These are phyloP conservation scores for Sterna hirundo DNA, from an alignment of 2,113 vertebrate species.

Conservation along the genomic window DNA sequence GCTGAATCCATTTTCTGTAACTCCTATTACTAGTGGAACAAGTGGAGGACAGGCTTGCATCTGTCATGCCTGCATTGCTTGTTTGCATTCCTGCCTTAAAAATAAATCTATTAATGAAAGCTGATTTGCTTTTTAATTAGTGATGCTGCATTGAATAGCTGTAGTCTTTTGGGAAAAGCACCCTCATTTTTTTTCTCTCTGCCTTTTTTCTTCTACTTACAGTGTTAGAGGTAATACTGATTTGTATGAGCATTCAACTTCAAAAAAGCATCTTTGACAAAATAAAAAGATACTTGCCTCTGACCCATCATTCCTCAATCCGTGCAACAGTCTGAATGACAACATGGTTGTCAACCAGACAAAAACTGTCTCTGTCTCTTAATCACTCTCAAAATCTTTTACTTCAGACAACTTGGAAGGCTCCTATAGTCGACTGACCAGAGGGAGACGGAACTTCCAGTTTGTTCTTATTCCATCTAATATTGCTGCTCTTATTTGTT, in stretches of 20 bases:
- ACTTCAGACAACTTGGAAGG: neutral
- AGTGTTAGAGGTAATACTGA: neutral
- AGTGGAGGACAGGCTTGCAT: neutral
- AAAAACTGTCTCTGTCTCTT: neutral
- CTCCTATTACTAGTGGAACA: neutral
- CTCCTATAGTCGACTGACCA: neutral
- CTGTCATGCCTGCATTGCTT: neutral
- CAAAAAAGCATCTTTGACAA: neutral
- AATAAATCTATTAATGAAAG: neutral
- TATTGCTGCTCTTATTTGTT: neutral
- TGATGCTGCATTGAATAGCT: neutral
- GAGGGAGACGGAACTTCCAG: neutral
- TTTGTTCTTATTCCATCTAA: neutral
- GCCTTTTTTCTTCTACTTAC: neutral
- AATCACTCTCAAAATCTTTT: neutral
- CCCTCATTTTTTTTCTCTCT: neutral
- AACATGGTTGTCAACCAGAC: neutral
- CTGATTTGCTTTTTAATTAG: constrained; percentile 21
- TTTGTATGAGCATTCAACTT: neutral
- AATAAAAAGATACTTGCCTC: neutral
- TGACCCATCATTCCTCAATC: neutral
- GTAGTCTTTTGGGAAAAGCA: neutral
- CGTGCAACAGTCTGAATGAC: neutral
- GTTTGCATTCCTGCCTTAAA: neutral
- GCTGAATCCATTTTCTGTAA: neutral